Conservation (phyloP, 2,113 vertebrate genomes). For the Rhinoptilus africanus region DNA sequence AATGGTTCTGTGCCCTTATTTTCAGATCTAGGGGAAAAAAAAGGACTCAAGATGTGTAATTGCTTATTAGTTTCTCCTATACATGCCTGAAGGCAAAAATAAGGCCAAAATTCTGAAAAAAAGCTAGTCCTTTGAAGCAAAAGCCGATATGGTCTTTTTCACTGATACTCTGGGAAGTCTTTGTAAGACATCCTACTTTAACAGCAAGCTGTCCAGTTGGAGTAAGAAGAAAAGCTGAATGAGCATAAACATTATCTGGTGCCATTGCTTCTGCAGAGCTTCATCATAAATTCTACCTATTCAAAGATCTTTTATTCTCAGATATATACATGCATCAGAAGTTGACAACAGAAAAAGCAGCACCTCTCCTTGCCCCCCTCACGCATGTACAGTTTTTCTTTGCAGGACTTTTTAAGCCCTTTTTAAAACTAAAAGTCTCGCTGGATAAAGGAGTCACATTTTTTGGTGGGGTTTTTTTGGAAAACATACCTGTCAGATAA, state of each 20-base stretch:
- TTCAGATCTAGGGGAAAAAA: neutral
- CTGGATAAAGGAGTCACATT: neutral
- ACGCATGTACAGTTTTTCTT: neutral
- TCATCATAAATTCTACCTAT: neutral
- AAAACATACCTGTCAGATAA: neutral
- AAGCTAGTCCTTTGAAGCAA: neutral
- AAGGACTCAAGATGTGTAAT: neutral
- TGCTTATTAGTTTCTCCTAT: neutral
- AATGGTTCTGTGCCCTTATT: neutral
- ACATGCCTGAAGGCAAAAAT: neutral
- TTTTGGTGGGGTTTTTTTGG: neutral
- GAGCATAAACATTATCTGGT: neutral
- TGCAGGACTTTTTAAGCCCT: neutral
- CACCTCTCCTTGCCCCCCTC: neutral
- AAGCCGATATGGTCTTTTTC: neutral
- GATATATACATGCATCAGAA: neutral
- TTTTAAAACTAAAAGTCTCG: neutral
- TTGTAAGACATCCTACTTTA: neutral
- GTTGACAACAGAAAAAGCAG: neutral
- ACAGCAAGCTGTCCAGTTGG: neutral
- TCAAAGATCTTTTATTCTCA: neutral
- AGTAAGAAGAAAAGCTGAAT: neutral
- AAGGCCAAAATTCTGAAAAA: neutral
- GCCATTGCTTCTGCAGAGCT: neutral
- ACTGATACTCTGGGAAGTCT: neutral